Evolutionary conservation across 2,113 vertebrate species (phyloP).

Genomic region (Zeus faber): DNA sequence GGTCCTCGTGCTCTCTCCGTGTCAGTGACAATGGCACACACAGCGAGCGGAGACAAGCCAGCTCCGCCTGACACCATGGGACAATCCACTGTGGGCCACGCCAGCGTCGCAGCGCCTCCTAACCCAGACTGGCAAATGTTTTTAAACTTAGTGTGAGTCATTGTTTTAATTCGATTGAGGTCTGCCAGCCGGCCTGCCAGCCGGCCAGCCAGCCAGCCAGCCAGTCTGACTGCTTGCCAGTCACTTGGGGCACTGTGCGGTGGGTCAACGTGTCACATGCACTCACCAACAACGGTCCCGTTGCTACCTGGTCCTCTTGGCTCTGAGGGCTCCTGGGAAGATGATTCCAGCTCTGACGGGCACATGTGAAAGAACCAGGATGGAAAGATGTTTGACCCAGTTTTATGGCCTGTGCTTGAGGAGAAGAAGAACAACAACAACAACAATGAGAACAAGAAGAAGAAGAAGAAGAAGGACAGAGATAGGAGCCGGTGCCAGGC

Average conservation of each 20-base stretch:
- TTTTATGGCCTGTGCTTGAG: constrained; percentile 16
- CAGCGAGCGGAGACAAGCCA: constrained; percentile 42
- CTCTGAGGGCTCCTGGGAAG: no score
- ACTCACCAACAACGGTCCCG: constrained; percentile 37
- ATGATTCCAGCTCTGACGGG: no score
- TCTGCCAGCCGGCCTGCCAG: constrained; percentile 21
- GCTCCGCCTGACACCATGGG: constrained; percentile 35
- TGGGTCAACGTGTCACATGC: constrained; percentile 27
- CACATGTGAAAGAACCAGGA: no score
- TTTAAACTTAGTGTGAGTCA: constrained; percentile 47
- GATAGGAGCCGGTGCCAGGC: not conserved
- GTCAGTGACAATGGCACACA: constrained; percentile 33
- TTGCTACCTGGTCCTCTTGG: no score
- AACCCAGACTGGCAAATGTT: constrained; percentile 43
- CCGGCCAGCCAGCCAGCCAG: not conserved
- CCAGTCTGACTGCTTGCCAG: constrained; percentile 18
- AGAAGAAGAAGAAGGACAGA: no score
- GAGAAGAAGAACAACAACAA: not conserved
- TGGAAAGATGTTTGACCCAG: constrained; percentile 12
- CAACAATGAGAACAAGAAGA: not conserved
- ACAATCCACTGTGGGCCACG: constrained; percentile 17
- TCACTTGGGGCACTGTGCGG: constrained; percentile 2
- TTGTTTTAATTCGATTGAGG: constrained; percentile 47
- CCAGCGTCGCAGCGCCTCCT: constrained; percentile 36
- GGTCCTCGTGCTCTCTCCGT: constrained; percentile 29